Base-by-base conservation (phyloP, 2,797 vertebrate species). In the Myotis pilosus region DNA sequence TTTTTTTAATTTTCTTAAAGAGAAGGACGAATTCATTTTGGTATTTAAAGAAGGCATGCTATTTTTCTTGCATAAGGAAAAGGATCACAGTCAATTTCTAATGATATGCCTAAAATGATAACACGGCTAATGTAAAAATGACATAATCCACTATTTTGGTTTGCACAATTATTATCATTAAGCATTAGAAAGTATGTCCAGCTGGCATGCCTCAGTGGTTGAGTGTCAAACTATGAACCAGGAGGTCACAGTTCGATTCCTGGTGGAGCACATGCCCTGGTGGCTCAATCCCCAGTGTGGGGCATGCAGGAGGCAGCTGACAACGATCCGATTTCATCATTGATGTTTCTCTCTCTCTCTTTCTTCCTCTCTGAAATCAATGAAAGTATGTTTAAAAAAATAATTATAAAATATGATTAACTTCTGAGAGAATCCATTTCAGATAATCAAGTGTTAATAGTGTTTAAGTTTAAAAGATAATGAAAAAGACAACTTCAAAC, bases 51-150 rank as follows among this genome's bases (percentile, higher is more conserved):
- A 91, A 94, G 86, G 22, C 49, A 80, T 36, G 36, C 6, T 49
- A 33, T 79, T 84, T 89, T 94, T 80, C 79, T 79, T 88, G 5
- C 13, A 49, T 0, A 62, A 22, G 80, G 49, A 38, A 93, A 64
- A 15, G 53, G 3, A 62, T 82, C 51, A 91, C 72, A 85, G 53
- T 91, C 57, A 86, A 68, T 57, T 88, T 75, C 30, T 88, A 41
- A 88, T 89, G 66, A 33, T 25, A 66, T 12, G 22, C 28, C 51
- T 91, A 91, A 83, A 66, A 86, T 62, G 57, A 92, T 5, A 91
- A 19, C 20, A 64, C 7, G 60, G 36, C 23, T 91, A 72, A 91
- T 84, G 5, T 62, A 80, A 93, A 94, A 95, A 95, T 69, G 69
- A 30, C 12, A 82, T 41, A 51, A 68, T 0, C 49, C 22, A 6